A percentile compares a stretch with the other conserved stretches of the same genome.
Evolutionary conservation across 1,140 invertebrate genomes (phyloP).

Genomic region (Chelonus insularis): DNA sequence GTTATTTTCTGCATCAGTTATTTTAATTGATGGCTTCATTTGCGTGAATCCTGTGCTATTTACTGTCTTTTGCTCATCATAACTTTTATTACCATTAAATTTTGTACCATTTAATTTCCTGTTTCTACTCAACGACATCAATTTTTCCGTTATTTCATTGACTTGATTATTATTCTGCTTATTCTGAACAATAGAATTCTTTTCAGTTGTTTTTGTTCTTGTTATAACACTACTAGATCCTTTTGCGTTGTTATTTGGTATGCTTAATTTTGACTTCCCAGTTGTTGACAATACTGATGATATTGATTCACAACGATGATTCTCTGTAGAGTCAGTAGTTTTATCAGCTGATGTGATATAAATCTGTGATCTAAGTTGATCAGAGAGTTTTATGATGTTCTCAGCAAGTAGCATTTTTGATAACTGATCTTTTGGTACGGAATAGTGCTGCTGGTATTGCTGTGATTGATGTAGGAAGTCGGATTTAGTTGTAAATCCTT

Average conservation of each 20-base stretch:
- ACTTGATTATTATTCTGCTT: slow-evolving; percentile 27
- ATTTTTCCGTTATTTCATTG: slow-evolving; percentile 66
- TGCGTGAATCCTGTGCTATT: slow-evolving; percentile 25
- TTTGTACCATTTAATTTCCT: slow-evolving; percentile 60
- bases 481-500: slow-evolving; percentile 56
- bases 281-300: neutral
- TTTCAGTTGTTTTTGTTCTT: slow-evolving; percentile 3
- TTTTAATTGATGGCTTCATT: slow-evolving; percentile 29
- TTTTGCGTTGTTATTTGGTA: neutral
- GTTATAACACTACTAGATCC: neutral
- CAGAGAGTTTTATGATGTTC: slow-evolving; percentile 74
- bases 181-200: neutral
- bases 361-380: slow-evolving; percentile 43
- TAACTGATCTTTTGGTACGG: slow-evolving; percentile 42
- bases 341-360: no score
- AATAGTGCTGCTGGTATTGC: slow-evolving; percentile 44
- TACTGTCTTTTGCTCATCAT: slow-evolving; percentile 42
- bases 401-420: slow-evolving; percentile 64
- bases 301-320: no score
- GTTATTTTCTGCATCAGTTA: neutral
- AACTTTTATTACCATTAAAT: slow-evolving; percentile 48
- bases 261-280: neutral
- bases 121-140: slow-evolving; percentile 69
- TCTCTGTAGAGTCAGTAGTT: neutral
- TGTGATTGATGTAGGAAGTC: no score